These are phyloP conservation scores for Cosmia pyralina DNA, from an alignment of 2,888 invertebrate species.

Conservation along the genomic window DNA sequence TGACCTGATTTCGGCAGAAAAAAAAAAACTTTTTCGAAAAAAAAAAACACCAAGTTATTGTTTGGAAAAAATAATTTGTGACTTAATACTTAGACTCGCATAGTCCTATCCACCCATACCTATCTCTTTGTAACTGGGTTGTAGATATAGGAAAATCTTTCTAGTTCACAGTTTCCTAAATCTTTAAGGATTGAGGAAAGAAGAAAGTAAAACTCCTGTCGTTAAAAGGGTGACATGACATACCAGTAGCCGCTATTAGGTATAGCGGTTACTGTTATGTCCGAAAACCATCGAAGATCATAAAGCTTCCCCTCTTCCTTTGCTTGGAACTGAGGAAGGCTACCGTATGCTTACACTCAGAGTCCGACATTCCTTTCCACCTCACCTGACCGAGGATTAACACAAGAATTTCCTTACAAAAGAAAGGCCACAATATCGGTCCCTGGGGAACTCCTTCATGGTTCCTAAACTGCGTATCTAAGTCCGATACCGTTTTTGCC, in stretches of 20 bases:
- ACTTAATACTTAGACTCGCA: not conserved
- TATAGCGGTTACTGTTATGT: not conserved
- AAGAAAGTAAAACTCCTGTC: not conserved
- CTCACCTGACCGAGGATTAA: not conserved
- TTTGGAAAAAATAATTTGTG: not conserved
- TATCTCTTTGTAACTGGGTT: not conserved
- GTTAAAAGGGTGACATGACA: not conserved
- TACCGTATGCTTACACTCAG: not conserved
- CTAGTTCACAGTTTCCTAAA: not conserved
- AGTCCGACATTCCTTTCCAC: not conserved
- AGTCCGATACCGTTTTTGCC: not conserved
- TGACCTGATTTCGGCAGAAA: too few species aligned
- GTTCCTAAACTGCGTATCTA: not conserved
- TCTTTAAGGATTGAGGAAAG: not conserved
- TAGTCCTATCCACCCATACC: not conserved
- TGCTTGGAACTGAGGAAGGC: not conserved
- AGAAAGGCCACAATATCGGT: not conserved
- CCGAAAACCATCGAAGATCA: not conserved
- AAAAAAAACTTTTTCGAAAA: not conserved
- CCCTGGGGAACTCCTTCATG: constrained; percentile 14
- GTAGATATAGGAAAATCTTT: not conserved
- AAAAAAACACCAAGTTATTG: too few species aligned
- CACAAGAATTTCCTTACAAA: not conserved
- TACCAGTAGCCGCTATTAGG: not conserved
- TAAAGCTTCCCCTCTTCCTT: not conserved